phyloP scores from a whole-genome alignment of 2,797 vertebrate genomes.

The Vespertilio murinus region DNA sequence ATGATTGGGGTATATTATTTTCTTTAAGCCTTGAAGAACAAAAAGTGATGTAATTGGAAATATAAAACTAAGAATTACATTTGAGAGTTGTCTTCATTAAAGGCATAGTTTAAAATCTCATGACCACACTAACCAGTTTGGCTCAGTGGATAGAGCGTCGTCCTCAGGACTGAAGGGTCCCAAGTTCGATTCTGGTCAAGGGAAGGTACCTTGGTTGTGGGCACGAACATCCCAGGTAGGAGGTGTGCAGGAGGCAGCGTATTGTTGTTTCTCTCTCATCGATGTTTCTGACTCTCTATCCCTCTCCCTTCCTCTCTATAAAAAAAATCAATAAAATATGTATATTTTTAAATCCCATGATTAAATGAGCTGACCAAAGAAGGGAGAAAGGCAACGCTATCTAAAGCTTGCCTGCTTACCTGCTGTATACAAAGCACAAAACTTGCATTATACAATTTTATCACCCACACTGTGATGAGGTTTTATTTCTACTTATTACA shows the following conservation, averaged over 20 bases:
- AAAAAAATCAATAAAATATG: no score
- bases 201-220: no score
- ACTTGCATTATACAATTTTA: neutral
- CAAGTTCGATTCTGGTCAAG: no score
- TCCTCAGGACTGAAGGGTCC: no score
- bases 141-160: no score
- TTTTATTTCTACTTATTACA: neutral
- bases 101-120: neutral
- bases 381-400: neutral
- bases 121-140: neutral
- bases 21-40: neutral
- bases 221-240: no score
- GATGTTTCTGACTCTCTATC: no score
- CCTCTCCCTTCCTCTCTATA: no score
- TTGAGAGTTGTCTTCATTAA: neutral
- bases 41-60: neutral
- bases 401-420: neutral
- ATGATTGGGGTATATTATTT: neutral
- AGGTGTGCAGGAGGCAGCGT: no score
- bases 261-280: no score
- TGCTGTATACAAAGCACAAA: neutral
- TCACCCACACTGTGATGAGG: neutral
- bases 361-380: neutral
- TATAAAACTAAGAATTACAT: neutral
- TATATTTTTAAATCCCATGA: neutral